Evolutionary conservation across 37 sponge, comb jelly and placozoan species (phyloP), one percentile per base, ranked within the genome.

Genomic region (Oopsacas minuta): DNA sequence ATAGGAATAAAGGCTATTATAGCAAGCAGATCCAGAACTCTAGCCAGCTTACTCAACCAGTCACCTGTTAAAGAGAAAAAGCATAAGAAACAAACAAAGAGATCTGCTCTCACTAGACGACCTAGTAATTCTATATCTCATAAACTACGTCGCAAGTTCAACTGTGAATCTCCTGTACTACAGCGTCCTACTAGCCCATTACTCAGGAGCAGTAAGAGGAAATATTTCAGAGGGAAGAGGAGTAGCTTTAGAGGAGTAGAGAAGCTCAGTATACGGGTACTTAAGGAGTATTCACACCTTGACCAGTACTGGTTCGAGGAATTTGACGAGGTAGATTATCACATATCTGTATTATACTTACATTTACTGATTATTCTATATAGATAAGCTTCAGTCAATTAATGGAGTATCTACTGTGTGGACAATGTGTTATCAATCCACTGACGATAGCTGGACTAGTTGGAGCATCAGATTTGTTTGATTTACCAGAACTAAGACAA

Each of bases 1-100:
- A 32, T 94, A 91, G 95, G 90, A 28, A 91, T 92, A n/a, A 94
- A 90, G 87, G 91, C 93, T 28, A 86, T 94, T 15, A 85, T 94
- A 82, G 91, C 93, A 25, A 61, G 75, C 75, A 61, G 75, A 12
- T 61, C 75, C 5, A 10, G 75, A n/a, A 61, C 75, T 3, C 75
- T 61, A n/a, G 75, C 75, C 75, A 25, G 1, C 28, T 34, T 61
- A 10, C 75, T 61, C 20, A 5, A 10, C 7, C 20, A 61, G 22
- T 3, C 75, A 3, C 75, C 75, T 20, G 75, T 32, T 3, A 61
- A 61, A 3, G 30, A n/a, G 20, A 61, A 12, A 12, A 61, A 61
- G 30, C 20, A 25, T 12, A 61, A 61, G 30, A 61, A 61, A n/a
- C 5, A 10, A 3, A 12, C 75, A n/a, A 61, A 61, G 28, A 10